Conservation (phyloP, 2,797 vertebrate genomes). For the Paedocypris micromegethes region DNA sequence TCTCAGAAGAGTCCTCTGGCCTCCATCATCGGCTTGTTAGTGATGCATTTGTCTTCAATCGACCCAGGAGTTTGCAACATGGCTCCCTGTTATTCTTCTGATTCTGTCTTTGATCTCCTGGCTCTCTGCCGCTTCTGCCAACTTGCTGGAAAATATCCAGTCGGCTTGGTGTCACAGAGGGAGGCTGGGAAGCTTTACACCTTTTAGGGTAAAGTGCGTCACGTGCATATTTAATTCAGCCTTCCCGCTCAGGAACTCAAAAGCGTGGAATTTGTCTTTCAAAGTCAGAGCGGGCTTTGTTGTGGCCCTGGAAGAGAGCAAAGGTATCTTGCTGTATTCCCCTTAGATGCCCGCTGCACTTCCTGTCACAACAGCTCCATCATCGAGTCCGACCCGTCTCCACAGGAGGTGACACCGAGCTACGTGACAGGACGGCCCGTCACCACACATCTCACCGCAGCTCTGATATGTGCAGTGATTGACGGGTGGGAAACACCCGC, state of each 20-base stretch:
- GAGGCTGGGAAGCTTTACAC: conserved; percentile 11
- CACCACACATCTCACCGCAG: conserved; percentile 15
- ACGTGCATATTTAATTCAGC: conserved; percentile 18
- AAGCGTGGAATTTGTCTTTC: background rate
- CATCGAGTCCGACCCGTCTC: conserved; percentile 18
- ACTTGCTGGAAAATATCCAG: conserved; percentile 28
- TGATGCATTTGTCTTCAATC: conserved; percentile 57
- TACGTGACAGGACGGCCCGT: conserved; percentile 31
- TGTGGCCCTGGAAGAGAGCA: conserved; percentile 24
- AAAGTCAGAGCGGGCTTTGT: conserved; percentile 8
- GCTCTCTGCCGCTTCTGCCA: conserved; percentile 50
- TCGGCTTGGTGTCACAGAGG: background rate
- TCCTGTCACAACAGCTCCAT: conserved; percentile 46
- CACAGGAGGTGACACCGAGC: conserved; percentile 27
- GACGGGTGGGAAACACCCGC: conserved; percentile 40
- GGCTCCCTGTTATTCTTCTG: conserved; percentile 44
- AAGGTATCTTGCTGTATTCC: conserved; percentile 14
- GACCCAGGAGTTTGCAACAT: conserved; percentile 39
- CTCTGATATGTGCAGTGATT: conserved; percentile 36
- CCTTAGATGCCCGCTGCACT: conserved; percentile 36
- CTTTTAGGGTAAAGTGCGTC: background rate
- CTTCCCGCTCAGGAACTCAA: background rate
- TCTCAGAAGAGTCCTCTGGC: conserved; percentile 53
- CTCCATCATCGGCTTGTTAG: conserved; percentile 65
- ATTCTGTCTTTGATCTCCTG: conserved; percentile 40